Evolutionary conservation across 1,140 invertebrate genomes (phyloP), one percentile per base, ranked within the genome.

Genomic region (Daktulosphaira vitifoliae): DNA sequence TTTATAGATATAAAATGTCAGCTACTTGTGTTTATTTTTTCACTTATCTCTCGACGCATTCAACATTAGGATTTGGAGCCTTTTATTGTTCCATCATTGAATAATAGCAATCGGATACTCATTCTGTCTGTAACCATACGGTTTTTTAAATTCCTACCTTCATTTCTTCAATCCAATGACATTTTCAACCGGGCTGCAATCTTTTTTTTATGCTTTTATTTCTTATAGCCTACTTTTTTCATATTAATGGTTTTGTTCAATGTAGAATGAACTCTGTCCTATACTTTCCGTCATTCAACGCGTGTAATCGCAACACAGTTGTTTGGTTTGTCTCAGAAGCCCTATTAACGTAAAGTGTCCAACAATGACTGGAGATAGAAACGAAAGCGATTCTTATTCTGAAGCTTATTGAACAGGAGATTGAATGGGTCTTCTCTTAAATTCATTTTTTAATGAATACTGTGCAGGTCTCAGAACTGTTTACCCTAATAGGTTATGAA

Each of bases 301-400:
- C 39, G 23, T n/a, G 23, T 26, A 59, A 59, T 59, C 54, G 23
- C 37, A 18, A 59, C 39, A 59, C n/a, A 59, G 54, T 46, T 22
- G 9, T 59, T 59, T 44, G 23, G 53, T 56, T 56, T n/a, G 39
- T 56, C 38, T 59, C 16, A 44, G 23, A 18, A 46, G 54, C 9
- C 9, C 23, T n/a, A 59, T 59, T 59, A 44, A 46, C 54, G 2
- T n/a, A 18, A 59, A 59, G 39, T 44, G 39, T 59, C 38, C 38
- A n/a, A 26, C 25, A 23, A 59, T 18, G 23, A 26, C 15, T 9
- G 7, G n/a, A 54, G 13, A 11, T 23, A 11, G 51, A 52, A 0
- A 13, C 7, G 20, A 54, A 54, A n/a, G 33, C 18, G 22, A n/a
- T 29, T 53, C 16, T 53, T 37, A 42, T n/a, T 13, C 51, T 13